phyloP scores from a whole-genome alignment of 2,113 vertebrate species.

The Steatornis caripensis region DNA sequence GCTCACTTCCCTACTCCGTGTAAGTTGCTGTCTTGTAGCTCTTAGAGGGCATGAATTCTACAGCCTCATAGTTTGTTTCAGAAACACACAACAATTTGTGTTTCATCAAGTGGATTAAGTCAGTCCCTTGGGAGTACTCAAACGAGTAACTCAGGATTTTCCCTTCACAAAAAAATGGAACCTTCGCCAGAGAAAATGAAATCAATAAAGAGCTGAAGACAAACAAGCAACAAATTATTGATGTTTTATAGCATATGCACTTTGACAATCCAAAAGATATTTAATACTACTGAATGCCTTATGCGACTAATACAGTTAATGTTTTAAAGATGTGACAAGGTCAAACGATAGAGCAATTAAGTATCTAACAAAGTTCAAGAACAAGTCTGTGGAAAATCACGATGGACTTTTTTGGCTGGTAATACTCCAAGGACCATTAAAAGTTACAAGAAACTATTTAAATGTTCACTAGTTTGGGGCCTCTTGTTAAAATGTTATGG shows the following conservation, averaged over 20 bases:
- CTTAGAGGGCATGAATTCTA: background rate
- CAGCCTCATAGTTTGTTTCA: background rate
- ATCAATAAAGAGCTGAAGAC: background rate
- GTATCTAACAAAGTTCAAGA: background rate
- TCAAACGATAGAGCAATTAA: background rate
- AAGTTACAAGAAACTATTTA: slow-evolving; percentile 61
- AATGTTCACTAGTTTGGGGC: slow-evolving; percentile 32
- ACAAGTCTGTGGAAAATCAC: background rate
- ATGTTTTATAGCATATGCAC: background rate
- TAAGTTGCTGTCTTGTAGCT: background rate
- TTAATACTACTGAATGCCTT: background rate
- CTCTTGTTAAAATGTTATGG: slow-evolving; percentile 43
- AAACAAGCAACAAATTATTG: background rate
- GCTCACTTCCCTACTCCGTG: background rate
- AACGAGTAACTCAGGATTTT: slow-evolving; percentile 1
- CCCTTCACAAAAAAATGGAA: slow-evolving; percentile 1
- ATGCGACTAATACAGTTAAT: background rate
- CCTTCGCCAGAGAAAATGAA: slow-evolving; percentile 4
- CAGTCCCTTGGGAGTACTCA: background rate
- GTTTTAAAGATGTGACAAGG: background rate
- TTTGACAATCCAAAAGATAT: background rate
- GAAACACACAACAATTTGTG: background rate
- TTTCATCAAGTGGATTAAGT: background rate
- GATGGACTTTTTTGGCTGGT: background rate
- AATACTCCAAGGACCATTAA: slow-evolving; percentile 20